Base-by-base conservation (phyloP, 2,113 vertebrate genomes). In the Prunella himalayana region DNA sequence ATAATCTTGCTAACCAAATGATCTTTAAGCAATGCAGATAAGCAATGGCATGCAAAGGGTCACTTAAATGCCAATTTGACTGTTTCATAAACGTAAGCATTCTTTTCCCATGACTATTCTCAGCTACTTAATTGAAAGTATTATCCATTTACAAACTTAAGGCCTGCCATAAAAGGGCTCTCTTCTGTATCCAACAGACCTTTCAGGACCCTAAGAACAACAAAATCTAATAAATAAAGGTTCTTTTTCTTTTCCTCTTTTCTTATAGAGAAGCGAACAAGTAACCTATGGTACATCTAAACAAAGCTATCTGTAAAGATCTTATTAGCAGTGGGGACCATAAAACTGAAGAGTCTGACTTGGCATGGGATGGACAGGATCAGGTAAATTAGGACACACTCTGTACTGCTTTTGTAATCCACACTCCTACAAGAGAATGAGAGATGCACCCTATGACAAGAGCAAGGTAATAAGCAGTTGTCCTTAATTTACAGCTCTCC, bases 11-110 rank as follows among this genome's bases (percentile, higher is more conserved):
- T 98, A 98, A 98, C 97, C 97, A 96, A 98, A 98, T 98, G 97
- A 98, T 97, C 97, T 98, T 97, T 97, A 97, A 97, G 98, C 97
- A 97, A 96, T 97, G 97, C 91, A 97, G 98, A 98, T 98, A 98
- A 98, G 98, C 97, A 98, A 96, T 95, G 97, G 98, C 98, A 98
- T 98, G 97, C 95, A 97, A 97, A 98, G 98, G 98, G 98, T 98
- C 98, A 98, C 97, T 98, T 98, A 98, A 98, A 98, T 98, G 98
- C 98, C 98, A 98, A 97, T 98, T 97, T 97, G 97, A 94, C 97
- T 97, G 96, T 98, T 98, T 98, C 97, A 98, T 98, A 98, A 98
- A 98, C 97, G 97, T 94, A 91, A 97, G 97, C 98, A 98, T 98
- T 98, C 98, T 98, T 98, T 97, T 97, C 95, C 95, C 94, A 79